These are phyloP conservation scores for Dorcus parallelipipedus DNA, from an alignment of 2,888 invertebrate genomes.

Conservation along the genomic window DNA sequence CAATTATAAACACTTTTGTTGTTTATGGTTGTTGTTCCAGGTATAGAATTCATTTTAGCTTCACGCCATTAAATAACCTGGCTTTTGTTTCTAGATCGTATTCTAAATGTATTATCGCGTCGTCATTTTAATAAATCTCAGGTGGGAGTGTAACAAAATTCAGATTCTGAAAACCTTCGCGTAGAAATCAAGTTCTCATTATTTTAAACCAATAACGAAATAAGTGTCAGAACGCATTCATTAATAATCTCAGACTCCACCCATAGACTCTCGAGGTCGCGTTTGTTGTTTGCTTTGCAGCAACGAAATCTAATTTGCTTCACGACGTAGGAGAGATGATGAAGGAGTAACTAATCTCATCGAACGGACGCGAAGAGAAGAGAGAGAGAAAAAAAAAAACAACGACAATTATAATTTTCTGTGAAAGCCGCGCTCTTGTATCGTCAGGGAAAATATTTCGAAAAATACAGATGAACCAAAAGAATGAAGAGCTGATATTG, in stretches of 20 bases:
- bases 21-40: too few species aligned
- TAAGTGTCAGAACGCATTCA: slow-evolving; percentile 15
- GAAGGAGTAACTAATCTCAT: slow-evolving; percentile 12
- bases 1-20: too few species aligned
- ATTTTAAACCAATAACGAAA: slow-evolving; percentile 14
- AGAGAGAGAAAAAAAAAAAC: too few species aligned
- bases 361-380: not conserved
- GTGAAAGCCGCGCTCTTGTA: not conserved
- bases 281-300: slow-evolving; percentile 6
- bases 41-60: too few species aligned
- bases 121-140: slow-evolving; percentile 1
- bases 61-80: too few species aligned
- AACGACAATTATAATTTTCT: too few species aligned
- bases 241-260: slow-evolving; percentile 11
- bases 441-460: not conserved
- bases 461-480: not conserved
- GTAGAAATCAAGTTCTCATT: slow-evolving; percentile 5
- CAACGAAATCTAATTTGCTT: slow-evolving; percentile 15
- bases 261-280: slow-evolving; percentile 3
- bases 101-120: too few species aligned
- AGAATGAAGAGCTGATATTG: not conserved
- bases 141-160: not conserved
- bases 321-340: slow-evolving; percentile 3
- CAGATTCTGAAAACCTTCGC: too few species aligned
- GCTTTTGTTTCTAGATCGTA: too few species aligned